phyloP scores from a whole-genome alignment of 2,113 vertebrate species.

The Neoarius graeffei region DNA sequence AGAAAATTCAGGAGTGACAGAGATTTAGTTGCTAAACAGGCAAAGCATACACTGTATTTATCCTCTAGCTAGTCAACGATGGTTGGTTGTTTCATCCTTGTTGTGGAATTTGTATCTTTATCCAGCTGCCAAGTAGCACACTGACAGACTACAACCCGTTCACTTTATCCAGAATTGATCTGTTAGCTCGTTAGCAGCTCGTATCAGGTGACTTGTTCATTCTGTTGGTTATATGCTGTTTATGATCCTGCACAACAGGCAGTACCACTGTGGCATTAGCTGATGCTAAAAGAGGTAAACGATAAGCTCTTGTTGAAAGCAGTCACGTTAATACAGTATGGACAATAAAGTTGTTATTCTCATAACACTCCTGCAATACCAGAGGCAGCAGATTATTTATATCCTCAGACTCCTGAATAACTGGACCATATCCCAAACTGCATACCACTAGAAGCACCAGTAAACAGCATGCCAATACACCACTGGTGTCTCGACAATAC shows the following conservation, averaged over 20 bases:
- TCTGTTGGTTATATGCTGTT: not conserved
- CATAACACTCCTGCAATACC: not conserved
- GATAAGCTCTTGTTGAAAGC: not conserved
- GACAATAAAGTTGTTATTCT: not conserved
- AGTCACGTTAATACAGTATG: not conserved
- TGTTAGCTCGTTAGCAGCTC: not conserved
- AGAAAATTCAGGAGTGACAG: not conserved
- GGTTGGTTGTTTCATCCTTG: not conserved
- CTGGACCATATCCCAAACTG: not conserved
- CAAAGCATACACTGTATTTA: not conserved
- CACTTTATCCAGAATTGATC: not conserved
- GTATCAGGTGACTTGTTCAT: not conserved
- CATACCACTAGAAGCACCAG: not conserved
- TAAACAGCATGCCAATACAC: not conserved
- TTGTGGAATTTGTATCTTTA: not conserved
- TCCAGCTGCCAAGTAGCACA: not conserved
- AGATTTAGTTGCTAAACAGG: not conserved
- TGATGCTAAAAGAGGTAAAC: not conserved
- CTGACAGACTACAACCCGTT: not conserved
- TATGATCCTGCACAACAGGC: not conserved
- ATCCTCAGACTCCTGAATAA: constrained; percentile 6
- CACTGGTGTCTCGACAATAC: not conserved
- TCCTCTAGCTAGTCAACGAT: not conserved
- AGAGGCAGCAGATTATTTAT: constrained; percentile 6
- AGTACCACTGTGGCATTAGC: not conserved